These are phyloP conservation scores for Brachypodius melanocephalos DNA, from an alignment of 2,113 vertebrate species.

Conservation along the genomic window DNA sequence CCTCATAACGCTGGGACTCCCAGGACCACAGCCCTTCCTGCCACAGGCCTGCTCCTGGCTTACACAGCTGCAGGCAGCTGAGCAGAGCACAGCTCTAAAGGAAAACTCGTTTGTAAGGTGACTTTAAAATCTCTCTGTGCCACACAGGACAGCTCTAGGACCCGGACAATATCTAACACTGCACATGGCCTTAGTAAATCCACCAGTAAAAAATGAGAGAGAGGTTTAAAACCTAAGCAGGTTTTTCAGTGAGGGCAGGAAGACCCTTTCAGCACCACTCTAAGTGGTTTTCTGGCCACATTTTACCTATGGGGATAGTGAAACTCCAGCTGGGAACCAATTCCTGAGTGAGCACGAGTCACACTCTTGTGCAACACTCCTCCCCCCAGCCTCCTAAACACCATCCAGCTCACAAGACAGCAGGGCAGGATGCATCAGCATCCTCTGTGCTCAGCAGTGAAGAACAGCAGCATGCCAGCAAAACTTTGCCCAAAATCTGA, in stretches of 20 bases:
- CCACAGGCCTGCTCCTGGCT: background rate
- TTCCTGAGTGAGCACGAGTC: background rate
- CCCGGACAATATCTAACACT: background rate
- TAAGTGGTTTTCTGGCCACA: background rate
- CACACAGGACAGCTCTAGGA: background rate
- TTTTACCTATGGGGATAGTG: background rate
- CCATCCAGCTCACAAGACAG: background rate
- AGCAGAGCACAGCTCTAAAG: background rate
- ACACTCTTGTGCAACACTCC: background rate
- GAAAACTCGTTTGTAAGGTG: background rate
- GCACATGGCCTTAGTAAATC: fast-evolving
- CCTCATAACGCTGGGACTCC: background rate
- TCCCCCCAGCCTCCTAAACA: background rate
- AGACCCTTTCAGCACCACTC: background rate
- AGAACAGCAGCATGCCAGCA: background rate
- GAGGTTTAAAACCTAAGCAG: background rate
- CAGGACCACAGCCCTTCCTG: background rate
- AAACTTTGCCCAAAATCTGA: background rate
- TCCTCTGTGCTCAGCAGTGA: background rate
- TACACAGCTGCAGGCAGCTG: background rate
- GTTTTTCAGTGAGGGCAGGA: background rate
- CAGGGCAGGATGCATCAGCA: background rate
- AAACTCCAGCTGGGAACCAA: background rate
- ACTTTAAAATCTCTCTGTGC: background rate
- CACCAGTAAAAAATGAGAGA: background rate